Conservation (phyloP, 2,797 vertebrate species). For the Pteropus rufus region DNA sequence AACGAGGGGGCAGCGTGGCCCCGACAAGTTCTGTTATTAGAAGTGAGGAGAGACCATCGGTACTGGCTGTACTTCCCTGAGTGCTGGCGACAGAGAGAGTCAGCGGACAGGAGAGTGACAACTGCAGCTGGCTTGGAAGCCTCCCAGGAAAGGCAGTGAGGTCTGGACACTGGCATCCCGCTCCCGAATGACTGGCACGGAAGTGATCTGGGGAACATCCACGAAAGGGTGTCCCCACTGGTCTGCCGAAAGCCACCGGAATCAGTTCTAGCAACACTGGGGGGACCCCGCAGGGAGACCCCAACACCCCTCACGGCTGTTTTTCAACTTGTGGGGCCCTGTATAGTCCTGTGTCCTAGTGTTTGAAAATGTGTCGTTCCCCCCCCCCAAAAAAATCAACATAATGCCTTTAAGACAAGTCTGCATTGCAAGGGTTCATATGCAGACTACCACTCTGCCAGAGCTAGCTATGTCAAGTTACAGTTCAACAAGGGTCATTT, state of each 20-base stretch:
- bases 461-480: neutral
- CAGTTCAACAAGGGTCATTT: neutral
- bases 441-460: neutral
- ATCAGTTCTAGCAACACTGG: neutral
- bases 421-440: neutral
- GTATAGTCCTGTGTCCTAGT: neutral
- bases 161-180: neutral
- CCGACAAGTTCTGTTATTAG: neutral
- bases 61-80: neutral
- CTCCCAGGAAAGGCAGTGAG: neutral
- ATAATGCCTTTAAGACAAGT: neutral
- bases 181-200: neutral
- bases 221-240: neutral
- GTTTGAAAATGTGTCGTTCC: neutral
- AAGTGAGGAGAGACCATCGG: neutral
- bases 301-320: neutral
- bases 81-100: neutral
- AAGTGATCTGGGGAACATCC: neutral
- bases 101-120: neutral
- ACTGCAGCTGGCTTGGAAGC: neutral
- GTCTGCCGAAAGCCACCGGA: neutral
- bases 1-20: neutral
- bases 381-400: neutral
- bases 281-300: rapidly evolving
- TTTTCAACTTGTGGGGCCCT: neutral